Base-by-base conservation (phyloP, 2,113 vertebrate species). In the Arothron firmamentum region DNA sequence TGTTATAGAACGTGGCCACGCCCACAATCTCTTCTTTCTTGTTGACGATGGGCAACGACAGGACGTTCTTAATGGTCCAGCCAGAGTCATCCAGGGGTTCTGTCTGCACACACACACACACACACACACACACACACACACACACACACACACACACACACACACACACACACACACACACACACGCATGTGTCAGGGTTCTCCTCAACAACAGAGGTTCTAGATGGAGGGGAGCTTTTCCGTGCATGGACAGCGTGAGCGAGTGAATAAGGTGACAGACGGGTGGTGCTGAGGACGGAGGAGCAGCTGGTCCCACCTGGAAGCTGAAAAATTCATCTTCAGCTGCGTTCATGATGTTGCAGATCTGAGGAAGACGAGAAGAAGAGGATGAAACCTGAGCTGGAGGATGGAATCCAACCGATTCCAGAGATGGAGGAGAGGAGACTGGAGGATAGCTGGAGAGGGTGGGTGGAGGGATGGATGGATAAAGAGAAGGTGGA, bases 11-110 rank as follows among this genome's bases (percentile, higher is more conserved):
- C 0, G 96, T 99, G 17, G 96, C 96, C 31, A 98, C 94, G 0
- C 95, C 97, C 78, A 98, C 94, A 1, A 98, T 97, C 89, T 98
- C 96, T 77, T 99, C 97, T 65, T 92, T 98, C 87, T 98, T 99
- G 88, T 97, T 99, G 74, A 98, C 95, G 19, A 99, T 97, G 54
- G 97, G 97, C 92, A 98, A 86, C 6, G 95, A 98, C 42, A 99
- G 91, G 59, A 98, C 94, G 0, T 98, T 98, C 90, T 93, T 97
- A 78, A 97, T 87, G 52, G 87, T 87, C 96, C 96, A 99, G 56
- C 95, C 97, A 0, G 94, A 93, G 0, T 92, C 90, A 4, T 98
- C 97, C 86, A 99, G 78, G 48, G 96, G 89, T 63, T 92, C 94
- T 78, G 87, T 93, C 97, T 99, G 78, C 8, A 12, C 3, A 15